Percentiles rank a stretch among this genome's conserved stretches.
Evolutionary conservation across 2,888 invertebrate species (phyloP).

Genomic region (Lochmaea capreae): DNA sequence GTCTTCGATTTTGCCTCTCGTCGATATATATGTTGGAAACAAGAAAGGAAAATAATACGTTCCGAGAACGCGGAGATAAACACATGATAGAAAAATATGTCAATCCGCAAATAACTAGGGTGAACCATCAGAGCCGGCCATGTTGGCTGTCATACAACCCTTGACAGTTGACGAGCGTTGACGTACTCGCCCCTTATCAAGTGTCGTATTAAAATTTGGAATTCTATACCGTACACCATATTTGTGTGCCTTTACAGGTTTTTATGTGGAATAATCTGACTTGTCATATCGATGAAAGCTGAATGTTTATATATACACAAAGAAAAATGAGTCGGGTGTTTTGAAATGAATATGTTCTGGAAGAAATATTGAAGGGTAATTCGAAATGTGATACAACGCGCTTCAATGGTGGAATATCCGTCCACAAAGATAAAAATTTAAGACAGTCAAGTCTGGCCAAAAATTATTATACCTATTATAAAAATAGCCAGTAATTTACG

Average conservation of each 20-base stretch:
- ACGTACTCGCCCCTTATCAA: conserved; percentile 60
- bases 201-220: conserved; percentile 52
- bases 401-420: no score
- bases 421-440: no score
- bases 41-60: conserved; percentile 54
- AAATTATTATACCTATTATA: no score
- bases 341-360: not conserved
- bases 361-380: no score
- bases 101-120: conserved; percentile 62
- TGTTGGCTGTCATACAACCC: conserved; percentile 57
- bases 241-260: conserved; percentile 28
- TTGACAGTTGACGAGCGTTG: conserved; percentile 62
- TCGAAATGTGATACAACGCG: no score
- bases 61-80: conserved; percentile 60
- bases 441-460: no score
- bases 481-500: no score
- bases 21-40: no score
- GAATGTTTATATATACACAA: not conserved
- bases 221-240: conserved; percentile 34
- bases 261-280: conserved; percentile 22
- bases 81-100: conserved; percentile 63
- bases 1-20: no score
- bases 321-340: not conserved
- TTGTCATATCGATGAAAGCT: conserved; percentile 17
- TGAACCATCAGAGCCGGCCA: conserved; percentile 61